phyloP scores from a whole-genome alignment of 2,113 vertebrate species.

The Ictidomys tridecemlineatus region DNA sequence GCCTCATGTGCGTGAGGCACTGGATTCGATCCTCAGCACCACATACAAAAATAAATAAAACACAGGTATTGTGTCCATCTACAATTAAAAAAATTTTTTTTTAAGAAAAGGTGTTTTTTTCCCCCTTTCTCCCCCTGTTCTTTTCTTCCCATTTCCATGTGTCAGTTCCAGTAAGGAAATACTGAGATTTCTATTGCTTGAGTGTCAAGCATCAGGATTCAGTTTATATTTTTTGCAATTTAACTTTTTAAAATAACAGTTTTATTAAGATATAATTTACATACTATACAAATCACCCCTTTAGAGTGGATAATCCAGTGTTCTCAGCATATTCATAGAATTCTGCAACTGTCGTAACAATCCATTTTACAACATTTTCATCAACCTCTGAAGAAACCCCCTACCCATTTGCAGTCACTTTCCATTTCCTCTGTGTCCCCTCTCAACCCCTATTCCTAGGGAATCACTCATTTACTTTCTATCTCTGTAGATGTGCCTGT shows the following conservation, averaged over 20 bases:
- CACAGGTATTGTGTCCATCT: too few species aligned
- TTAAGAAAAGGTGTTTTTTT: not conserved
- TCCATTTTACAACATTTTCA: slow-evolving; percentile 41
- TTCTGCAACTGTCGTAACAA: not conserved
- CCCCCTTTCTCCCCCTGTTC: not conserved
- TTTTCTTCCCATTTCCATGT: not conserved
- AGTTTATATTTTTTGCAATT: slow-evolving; percentile 46
- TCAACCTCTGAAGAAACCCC: not conserved
- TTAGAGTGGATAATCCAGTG: not conserved
- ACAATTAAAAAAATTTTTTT: too few species aligned
- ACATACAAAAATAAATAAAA: too few species aligned
- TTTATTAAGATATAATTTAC: slow-evolving; percentile 38
- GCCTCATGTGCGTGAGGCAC: too few species aligned
- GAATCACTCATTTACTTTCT: slow-evolving; percentile 25
- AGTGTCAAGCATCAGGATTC: slow-evolving; percentile 6
- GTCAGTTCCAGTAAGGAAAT: slow-evolving; percentile 27
- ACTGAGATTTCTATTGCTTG: not conserved
- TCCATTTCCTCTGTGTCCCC: not conserved
- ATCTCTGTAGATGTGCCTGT: not conserved
- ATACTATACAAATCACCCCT: not conserved
- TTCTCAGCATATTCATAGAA: slow-evolving; percentile 58
- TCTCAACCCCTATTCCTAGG: not conserved
- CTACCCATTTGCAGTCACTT: not conserved
- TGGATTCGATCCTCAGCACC: too few species aligned
- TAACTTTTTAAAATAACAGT: slow-evolving; percentile 1